A percentile compares a stretch with the other conserved stretches of the same genome.
Conservation (phyloP, 2,797 vertebrate species). For the Acomys russatus region DNA sequence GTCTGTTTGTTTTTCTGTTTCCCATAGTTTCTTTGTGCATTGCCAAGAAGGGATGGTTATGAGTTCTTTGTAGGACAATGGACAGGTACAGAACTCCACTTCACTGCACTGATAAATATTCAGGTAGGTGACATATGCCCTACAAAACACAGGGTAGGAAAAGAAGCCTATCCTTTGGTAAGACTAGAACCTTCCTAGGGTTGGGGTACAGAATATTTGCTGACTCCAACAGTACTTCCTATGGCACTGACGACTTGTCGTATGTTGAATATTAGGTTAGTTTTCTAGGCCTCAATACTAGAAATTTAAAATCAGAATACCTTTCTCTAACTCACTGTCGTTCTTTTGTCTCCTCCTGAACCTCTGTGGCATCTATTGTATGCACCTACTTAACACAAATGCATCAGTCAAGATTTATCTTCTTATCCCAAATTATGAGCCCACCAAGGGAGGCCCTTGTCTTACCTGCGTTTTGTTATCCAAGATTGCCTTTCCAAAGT, state of each 20-base stretch:
- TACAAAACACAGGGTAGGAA: background rate
- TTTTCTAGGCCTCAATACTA: constrained; percentile 42
- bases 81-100: constrained; percentile 95
- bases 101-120: constrained; percentile 97
- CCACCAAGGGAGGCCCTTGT: background rate
- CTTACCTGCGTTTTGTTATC: constrained; percentile 54
- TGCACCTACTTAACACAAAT: constrained; percentile 35
- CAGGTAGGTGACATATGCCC: constrained; percentile 91
- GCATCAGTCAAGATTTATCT: constrained; percentile 9
- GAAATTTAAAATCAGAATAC: constrained; percentile 33
- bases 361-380: background rate
- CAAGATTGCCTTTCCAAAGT: background rate
- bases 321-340: constrained; percentile 10
- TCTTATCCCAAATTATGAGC: constrained; percentile 12
- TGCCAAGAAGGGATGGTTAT: constrained; percentile 96
- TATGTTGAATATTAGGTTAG: background rate
- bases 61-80: constrained; percentile 98
- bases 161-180: background rate
- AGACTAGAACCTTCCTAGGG: constrained; percentile 26
- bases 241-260: background rate
- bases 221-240: constrained; percentile 27
- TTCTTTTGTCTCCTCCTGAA: background rate
- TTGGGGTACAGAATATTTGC: background rate
- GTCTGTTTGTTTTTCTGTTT: constrained; percentile 41
- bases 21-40: constrained; percentile 94